phyloP scores from a whole-genome alignment of 2,113 vertebrate genomes.

The Odontophorus gujanensis region DNA sequence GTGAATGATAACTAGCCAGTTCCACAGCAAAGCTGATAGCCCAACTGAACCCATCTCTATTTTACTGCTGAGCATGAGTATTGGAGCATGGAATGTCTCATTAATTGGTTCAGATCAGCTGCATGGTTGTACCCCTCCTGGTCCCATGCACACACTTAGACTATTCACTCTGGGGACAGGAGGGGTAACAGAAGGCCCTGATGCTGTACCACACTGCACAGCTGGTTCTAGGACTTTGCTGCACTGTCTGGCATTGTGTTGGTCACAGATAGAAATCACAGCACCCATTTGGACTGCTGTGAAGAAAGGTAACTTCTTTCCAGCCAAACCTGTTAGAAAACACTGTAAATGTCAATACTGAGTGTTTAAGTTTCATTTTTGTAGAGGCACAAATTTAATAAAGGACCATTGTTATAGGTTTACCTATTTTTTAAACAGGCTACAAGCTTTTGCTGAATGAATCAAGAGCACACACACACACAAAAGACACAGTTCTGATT shows the following conservation, averaged over 20 bases:
- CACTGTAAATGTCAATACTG: neutral
- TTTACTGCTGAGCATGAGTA: neutral
- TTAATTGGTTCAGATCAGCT: too few species aligned
- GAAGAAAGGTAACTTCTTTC: neutral
- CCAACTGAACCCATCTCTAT: neutral
- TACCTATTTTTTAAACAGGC: neutral
- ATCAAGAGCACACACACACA: neutral
- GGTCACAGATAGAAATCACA: neutral
- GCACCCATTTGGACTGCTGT: neutral
- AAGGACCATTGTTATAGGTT: neutral
- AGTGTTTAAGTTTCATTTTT: neutral
- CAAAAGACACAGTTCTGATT: neutral
- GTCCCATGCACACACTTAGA: accelerated
- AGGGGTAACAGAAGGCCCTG: neutral
- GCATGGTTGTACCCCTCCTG: neutral
- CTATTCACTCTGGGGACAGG: neutral
- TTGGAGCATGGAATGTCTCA: neutral
- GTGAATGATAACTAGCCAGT: neutral
- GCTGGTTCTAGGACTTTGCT: neutral
- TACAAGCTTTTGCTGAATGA: neutral
- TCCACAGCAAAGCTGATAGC: neutral
- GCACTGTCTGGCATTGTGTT: neutral
- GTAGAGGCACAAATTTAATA: neutral
- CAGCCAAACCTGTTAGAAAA: neutral
- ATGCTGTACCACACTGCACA: neutral